Evolutionary conservation across 2,797 vertebrate species (phyloP), one percentile per base, ranked within the genome.

Genomic region (Chrysocyon brachyurus): DNA sequence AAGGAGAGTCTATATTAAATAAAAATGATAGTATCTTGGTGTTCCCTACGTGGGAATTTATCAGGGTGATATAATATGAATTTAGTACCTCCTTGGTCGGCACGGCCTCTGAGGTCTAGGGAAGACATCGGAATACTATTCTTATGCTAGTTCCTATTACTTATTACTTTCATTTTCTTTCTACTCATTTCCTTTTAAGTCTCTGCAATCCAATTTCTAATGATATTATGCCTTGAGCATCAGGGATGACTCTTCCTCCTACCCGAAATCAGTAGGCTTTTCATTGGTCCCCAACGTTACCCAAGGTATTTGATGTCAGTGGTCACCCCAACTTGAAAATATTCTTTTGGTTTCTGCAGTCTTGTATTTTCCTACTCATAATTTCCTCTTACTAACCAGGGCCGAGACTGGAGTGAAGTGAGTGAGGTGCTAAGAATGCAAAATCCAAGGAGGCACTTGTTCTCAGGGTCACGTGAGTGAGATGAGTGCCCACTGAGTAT

Each of bases 271-370:
- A 92, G 66, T 11, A 92, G 59, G 3, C 12, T 93, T 86, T 95
- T 85, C 82, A 84, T 8, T 79, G 61, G 46, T 73, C 19, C 61
- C 22, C n/a, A 91, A 57, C 92, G 95, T 91, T 89, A 85, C 24
- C 66, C 12, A 64, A 17, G 26, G 8, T 91, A 81, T 87, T 88
- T 54, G 61, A 73, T 31, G 33, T 93, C 31, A 89, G 57, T 83
- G 59, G 61, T 90, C 57, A 91, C 1, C 52, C 17, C n/a, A 54
- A 63, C 56, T 64, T 95, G 84, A 73, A 97, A 91, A 87, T 52
- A 96, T 54, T 96, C 26, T 83, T 91, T 94, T 93, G 54, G 21
- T 33, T 90, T 96, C 52, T 95, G 24, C 64, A 46, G 52, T 66
- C 77, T 87, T 93, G 17, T 19, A 75, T 10, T 56, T 97, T 68